phyloP scores from a whole-genome alignment of 2,888 invertebrate species.

The Aphelenchoides bicaudatus region DNA sequence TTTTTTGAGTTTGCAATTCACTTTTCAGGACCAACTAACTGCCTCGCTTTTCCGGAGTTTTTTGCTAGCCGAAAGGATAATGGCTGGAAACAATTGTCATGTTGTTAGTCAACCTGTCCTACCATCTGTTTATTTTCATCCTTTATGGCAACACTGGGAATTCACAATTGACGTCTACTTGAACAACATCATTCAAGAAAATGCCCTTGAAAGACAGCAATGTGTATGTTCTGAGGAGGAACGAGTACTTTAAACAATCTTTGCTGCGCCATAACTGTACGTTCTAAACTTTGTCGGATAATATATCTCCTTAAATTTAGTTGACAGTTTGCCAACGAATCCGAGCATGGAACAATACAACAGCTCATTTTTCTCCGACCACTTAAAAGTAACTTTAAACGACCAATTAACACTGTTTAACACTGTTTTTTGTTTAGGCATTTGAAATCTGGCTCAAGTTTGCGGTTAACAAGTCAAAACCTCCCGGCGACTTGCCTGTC shows the following conservation, averaged over 20 bases:
- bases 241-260: constrained; percentile 31
- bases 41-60: constrained; percentile 96
- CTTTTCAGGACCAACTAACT: constrained; percentile 87
- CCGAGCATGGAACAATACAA: background rate
- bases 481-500: constrained; percentile 93
- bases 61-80: constrained; percentile 87
- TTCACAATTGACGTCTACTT: constrained; percentile 88
- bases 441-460: constrained; percentile 84
- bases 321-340: background rate
- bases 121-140: constrained; percentile 70
- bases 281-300: constrained; percentile 13
- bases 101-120: constrained; percentile 88
- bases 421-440: too few relatives aligned
- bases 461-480: constrained; percentile 70
- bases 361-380: constrained; percentile 92
- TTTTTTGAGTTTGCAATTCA: background rate
- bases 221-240: constrained; percentile 25
- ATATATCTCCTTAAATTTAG: constrained; percentile 6
- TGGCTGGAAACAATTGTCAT: constrained; percentile 86
- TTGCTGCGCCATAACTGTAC: constrained; percentile 30
- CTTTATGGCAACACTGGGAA: constrained; percentile 83
- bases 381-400: too few relatives aligned
- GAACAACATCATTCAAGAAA: constrained; percentile 64
- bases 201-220: constrained; percentile 14
- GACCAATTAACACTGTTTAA: too few relatives aligned